Evolutionary conservation across 2,113 vertebrate genomes (phyloP).

Genomic region (Thunnus thynnus): DNA sequence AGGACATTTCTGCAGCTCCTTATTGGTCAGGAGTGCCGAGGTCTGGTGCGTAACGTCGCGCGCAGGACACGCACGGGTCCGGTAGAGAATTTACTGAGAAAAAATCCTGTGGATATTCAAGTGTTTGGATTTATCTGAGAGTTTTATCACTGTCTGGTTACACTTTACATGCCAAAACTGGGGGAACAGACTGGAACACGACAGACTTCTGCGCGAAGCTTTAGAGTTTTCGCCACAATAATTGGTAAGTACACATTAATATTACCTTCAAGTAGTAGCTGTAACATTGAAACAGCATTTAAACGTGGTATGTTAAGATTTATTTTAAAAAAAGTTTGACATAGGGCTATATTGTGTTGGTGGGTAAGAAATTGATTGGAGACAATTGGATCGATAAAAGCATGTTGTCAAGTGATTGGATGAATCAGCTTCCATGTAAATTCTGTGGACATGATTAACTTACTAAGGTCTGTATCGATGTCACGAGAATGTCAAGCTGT

Average conservation of each 20-base stretch:
- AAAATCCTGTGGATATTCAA: constrained; percentile 59
- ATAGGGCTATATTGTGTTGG: background rate
- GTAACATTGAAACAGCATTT: background rate
- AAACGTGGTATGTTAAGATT: background rate
- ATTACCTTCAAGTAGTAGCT: accelerated
- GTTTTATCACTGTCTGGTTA: constrained; percentile 21
- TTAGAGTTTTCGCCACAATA: constrained; percentile 83
- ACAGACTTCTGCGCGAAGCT: constrained; percentile 72
- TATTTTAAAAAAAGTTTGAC: background rate
- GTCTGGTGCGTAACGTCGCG: constrained; percentile 18
- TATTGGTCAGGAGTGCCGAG: constrained; percentile 40
- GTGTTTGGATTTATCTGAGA: constrained; percentile 61
- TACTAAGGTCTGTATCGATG: constrained; percentile 45
- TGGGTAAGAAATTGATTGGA: constrained; percentile 43
- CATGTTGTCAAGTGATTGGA: constrained; percentile 45
- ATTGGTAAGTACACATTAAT: constrained; percentile 80
- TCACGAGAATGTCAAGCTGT: constrained; percentile 32
- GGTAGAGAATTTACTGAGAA: background rate
- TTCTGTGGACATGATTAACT: constrained; percentile 47
- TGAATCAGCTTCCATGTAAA: constrained; percentile 45
- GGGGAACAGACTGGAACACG: constrained; percentile 74
- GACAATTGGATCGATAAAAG: constrained; percentile 52
- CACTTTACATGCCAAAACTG: constrained; percentile 82
- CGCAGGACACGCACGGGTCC: constrained; percentile 19
- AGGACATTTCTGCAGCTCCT: constrained; percentile 31